These are phyloP conservation scores for Cephus runcator DNA, from an alignment of 2,888 invertebrate genomes.

Conservation along the genomic window DNA sequence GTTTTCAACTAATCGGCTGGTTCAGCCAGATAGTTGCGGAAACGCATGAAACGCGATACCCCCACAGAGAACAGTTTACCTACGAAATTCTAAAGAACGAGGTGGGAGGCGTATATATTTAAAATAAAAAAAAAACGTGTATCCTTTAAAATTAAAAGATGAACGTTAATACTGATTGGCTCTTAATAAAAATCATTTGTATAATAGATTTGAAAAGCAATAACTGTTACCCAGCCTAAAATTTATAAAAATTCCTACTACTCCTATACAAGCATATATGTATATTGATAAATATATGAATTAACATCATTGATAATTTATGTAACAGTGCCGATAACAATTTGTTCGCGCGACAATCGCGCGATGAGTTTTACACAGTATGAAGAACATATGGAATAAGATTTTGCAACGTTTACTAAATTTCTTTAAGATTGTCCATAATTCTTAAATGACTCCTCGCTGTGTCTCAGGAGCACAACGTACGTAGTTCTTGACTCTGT, in stretches of 20 bases:
- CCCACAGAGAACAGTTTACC: background rate
- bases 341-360: background rate
- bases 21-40: background rate
- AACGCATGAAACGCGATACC: background rate
- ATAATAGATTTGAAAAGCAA: background rate
- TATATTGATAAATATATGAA: background rate
- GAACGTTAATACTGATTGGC: background rate
- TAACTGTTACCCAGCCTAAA: background rate
- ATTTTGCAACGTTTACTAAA: background rate
- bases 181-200: background rate
- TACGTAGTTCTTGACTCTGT: background rate
- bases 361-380: background rate
- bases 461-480: too few relatives aligned
- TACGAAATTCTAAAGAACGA: background rate
- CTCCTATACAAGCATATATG: background rate
- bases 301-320: background rate
- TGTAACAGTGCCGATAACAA: background rate
- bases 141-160: background rate
- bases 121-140: background rate
- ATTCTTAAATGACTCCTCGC: background rate
- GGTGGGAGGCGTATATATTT: background rate
- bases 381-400: background rate
- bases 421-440: background rate
- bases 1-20: background rate
- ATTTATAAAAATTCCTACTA: background rate